These are phyloP conservation scores for Todiramphus chloris DNA, from an alignment of 2,113 vertebrate species.

Conservation along the genomic window DNA sequence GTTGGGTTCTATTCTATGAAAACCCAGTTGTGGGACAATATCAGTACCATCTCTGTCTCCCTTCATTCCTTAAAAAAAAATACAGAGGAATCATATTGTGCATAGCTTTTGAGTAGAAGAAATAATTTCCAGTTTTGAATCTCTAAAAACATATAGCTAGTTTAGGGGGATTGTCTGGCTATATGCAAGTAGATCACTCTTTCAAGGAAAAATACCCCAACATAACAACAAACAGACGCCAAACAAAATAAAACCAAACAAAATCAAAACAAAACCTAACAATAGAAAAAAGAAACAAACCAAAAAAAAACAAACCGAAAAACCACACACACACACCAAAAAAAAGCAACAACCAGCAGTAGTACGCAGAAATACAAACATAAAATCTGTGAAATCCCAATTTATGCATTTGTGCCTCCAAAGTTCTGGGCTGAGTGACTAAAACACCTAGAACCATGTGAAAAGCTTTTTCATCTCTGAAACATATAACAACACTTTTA, in stretches of 20 bases:
- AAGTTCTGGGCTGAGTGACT: not conserved
- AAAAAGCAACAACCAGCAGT: not conserved
- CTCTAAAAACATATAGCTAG: not conserved
- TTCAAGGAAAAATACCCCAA: not conserved
- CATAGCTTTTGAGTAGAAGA: not conserved
- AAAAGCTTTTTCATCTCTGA: not conserved
- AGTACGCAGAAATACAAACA: not conserved
- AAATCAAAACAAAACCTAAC: too few relatives aligned
- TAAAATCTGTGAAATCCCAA: not conserved
- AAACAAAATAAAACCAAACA: not conserved
- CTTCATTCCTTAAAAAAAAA: not conserved
- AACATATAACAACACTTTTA: not conserved
- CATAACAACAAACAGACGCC: not conserved
- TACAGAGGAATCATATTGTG: not conserved
- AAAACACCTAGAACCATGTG: not conserved
- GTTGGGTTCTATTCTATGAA: not conserved
- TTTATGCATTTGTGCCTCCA: not conserved
- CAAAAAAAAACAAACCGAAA: not conserved
- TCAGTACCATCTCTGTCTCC: not conserved
- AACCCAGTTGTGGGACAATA: not conserved
- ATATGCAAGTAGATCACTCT: not conserved
- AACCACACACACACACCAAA: not conserved
- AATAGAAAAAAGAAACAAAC: not conserved
- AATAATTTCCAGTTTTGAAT: not conserved
- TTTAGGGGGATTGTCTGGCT: not conserved